A percentile compares a stretch with the other conserved stretches of the same genome.
phyloP scores from a whole-genome alignment of 2,797 vertebrate species.

The Poeciliopsis gracilis region DNA sequence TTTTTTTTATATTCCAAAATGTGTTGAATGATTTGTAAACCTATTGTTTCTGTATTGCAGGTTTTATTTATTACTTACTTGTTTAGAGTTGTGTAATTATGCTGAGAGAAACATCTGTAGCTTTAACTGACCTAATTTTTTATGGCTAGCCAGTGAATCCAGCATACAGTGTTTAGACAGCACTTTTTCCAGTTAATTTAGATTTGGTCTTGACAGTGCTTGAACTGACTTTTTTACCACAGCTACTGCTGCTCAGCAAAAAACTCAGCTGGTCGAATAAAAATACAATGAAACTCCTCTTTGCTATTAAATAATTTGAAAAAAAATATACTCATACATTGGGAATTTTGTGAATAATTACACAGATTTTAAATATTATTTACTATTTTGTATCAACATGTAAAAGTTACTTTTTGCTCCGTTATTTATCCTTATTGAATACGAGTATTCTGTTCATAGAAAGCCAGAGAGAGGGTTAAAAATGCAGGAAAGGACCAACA shows the following conservation, averaged over 20 bases:
- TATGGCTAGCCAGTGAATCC: background rate
- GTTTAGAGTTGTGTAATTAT: background rate
- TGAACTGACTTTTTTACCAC: background rate
- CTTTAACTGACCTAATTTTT: background rate
- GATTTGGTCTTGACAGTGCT: background rate
- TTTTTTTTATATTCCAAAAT: background rate
- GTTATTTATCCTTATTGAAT: background rate
- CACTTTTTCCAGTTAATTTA: constrained; percentile 1
- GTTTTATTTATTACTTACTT: background rate
- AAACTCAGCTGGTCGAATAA: background rate
- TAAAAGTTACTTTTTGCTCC: background rate
- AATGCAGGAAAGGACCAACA: background rate
- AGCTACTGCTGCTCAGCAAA: background rate
- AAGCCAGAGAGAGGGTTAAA: background rate
- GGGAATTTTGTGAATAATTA: background rate
- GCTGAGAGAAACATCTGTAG: background rate
- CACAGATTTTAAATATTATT: background rate
- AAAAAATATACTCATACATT: background rate
- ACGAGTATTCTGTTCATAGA: background rate
- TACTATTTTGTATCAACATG: background rate
- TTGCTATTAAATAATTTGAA: background rate
- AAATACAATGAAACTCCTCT: background rate
- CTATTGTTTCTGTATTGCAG: background rate
- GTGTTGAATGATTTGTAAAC: background rate
- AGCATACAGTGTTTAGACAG: background rate